Evolutionary conservation across 2,888 invertebrate genomes (phyloP).

Genomic region (Erpobdella octoculata): DNA sequence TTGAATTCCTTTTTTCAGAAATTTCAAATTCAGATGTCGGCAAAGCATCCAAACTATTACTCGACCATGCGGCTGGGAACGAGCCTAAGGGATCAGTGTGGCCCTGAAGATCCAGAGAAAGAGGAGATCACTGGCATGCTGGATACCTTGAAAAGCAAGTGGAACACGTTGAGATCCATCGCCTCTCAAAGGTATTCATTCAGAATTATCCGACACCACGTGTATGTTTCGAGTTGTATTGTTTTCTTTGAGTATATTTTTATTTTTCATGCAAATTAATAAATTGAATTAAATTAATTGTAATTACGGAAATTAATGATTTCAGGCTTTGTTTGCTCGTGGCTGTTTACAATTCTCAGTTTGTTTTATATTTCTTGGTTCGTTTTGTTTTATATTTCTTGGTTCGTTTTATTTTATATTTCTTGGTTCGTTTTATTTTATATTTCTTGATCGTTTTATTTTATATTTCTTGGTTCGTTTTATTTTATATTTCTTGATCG

Average conservation of each 20-base stretch:
- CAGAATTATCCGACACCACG: too few relatives aligned
- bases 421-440: too few relatives aligned
- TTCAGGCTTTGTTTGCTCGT: too few relatives aligned
- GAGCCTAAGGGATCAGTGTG: conserved; percentile 51
- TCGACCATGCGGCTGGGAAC: conserved; percentile 50
- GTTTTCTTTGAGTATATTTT: neutral
- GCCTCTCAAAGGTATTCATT: conserved; percentile 39
- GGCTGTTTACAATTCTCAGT: too few relatives aligned
- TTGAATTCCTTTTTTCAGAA: conserved; percentile 41
- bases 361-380: too few relatives aligned
- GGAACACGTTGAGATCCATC: conserved; percentile 48
- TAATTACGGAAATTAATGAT: too few relatives aligned
- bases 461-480: too few relatives aligned
- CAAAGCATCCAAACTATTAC: conserved; percentile 49
- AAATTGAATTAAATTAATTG: neutral
- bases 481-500: too few relatives aligned
- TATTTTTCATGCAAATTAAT: neutral
- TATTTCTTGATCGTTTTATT: too few relatives aligned
- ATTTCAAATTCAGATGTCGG: conserved; percentile 48
- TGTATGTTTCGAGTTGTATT: neutral
- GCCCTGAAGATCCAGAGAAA: conserved; percentile 47
- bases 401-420: too few relatives aligned
- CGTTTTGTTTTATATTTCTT: too few relatives aligned
- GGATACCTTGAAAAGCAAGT: conserved; percentile 50
- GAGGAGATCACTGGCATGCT: conserved; percentile 49